Conservation (phyloP, 2,797 vertebrate genomes). For the Rhincodon typus region DNA sequence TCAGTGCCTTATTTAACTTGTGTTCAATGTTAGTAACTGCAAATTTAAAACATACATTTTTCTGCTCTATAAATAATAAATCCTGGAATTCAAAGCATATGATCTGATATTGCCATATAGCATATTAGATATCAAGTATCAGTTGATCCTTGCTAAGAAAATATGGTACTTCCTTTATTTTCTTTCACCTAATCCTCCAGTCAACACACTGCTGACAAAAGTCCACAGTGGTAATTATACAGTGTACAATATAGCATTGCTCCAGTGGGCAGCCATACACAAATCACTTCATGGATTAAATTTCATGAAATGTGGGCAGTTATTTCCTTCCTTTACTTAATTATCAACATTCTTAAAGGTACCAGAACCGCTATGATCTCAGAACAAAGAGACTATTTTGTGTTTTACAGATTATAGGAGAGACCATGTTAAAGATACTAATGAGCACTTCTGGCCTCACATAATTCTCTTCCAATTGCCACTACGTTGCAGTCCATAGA, state of each 20-base stretch:
- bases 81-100: conserved; percentile 17
- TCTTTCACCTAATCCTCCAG: conserved; percentile 28
- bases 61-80: neutral
- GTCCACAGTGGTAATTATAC: conserved; percentile 19
- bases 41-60: neutral
- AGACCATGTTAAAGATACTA: conserved; percentile 6
- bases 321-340: conserved; percentile 31
- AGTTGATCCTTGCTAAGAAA: conserved; percentile 33
- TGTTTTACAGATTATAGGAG: neutral
- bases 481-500: neutral
- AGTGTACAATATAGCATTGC: conserved; percentile 14
- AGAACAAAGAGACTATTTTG: neutral
- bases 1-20: neutral
- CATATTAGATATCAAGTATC: conserved; percentile 31
- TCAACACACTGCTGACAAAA: conserved; percentile 21
- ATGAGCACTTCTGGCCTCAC: neutral
- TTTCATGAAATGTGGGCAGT: conserved; percentile 21
- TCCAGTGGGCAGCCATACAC: neutral
- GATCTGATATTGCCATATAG: conserved; percentile 11
- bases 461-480: neutral
- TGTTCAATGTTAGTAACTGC: neutral
- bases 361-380: neutral
- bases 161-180: conserved; percentile 29
- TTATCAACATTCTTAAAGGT: conserved; percentile 26
- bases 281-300: conserved; percentile 26